Evolutionary conservation across 2,797 vertebrate species (phyloP).

Genomic region (Propithecus deckenii): DNA sequence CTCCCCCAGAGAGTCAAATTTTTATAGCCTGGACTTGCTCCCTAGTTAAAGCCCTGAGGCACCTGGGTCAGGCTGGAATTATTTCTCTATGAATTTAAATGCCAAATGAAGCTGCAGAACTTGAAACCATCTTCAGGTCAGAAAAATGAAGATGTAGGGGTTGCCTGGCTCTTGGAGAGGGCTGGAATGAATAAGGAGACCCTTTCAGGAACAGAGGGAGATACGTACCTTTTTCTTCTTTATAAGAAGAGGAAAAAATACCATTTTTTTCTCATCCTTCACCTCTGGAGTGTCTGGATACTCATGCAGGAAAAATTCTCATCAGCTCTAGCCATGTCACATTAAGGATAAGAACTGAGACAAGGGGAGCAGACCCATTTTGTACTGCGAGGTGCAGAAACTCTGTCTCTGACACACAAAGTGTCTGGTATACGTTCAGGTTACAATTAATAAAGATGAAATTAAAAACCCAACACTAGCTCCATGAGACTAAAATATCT

Average conservation of each 20-base stretch:
- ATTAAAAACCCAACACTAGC: not conserved
- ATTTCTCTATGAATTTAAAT: not conserved
- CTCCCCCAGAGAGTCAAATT: not conserved
- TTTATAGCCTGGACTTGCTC: not conserved
- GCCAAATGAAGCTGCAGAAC: not conserved
- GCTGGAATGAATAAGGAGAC: not conserved
- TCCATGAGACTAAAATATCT: not conserved
- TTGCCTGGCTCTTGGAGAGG: not conserved
- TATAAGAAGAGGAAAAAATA: not conserved
- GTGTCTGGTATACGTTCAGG: not conserved
- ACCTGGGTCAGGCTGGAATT: not conserved
- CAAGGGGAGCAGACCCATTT: too few species aligned
- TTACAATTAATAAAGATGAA: not conserved
- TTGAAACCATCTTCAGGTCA: not conserved
- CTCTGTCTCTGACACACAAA: not conserved
- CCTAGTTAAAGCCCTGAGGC: not conserved
- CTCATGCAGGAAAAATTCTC: not conserved
- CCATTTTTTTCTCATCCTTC: not conserved
- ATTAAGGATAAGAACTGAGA: not conserved
- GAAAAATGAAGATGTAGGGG: not conserved
- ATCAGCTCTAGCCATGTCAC: not conserved
- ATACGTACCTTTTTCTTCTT: not conserved
- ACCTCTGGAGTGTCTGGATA: not conserved
- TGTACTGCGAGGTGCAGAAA: not conserved
- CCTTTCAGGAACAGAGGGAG: not conserved